Evolutionary conservation across 2,113 vertebrate genomes (phyloP), one percentile per base, ranked within the genome.

Genomic region (Natator depressus): DNA sequence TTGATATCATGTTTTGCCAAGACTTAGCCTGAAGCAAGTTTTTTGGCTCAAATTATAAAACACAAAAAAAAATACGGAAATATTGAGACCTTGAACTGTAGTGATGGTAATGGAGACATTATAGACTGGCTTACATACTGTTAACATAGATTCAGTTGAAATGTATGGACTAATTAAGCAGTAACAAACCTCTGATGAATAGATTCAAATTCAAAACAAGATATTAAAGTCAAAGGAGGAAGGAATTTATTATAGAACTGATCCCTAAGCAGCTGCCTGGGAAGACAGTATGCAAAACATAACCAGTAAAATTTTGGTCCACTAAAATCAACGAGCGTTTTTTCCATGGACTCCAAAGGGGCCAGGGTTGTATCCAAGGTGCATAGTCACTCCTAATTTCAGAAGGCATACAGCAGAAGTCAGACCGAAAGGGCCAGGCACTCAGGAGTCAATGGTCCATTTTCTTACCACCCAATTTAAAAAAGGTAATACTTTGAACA

Each of bases 1-100:
- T 22, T 94, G 76, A 88, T 93, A 59, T 93, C 4, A 50, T 31
- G 69, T 91, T 80, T 91, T 92, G 13, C 82, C 25, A 89, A 88
- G 20, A 8, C 75, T 89, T 7, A 69, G 2, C 8, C 53, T 49
- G 8, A 97, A 95, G 57, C 38, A 55, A 62, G 57, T 80, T 93
- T 91, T 95, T 75, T 16, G 2, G 72, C 14, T 12, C 62, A 87
- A 92, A 95, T 87, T 85, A 87, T 69, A 88, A 96, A 62, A 27
- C 29, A 9, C 80, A 94, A 84, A 83, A 95, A 57, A 96, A 49
- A 97, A 50, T 85, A 17, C 75, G 80, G 65, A 97, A 96, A 95
- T 54, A 84, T 1, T 53, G 25, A 91, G 20, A 86, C 35, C 38
- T 94, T 96, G 83, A 95, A 94, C 76, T 87, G 29, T 19, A 94